Evolutionary conservation across 1,140 invertebrate genomes (phyloP), one percentile per base, ranked within the genome.

Genomic region (Holcopasites calliopsidis): DNA sequence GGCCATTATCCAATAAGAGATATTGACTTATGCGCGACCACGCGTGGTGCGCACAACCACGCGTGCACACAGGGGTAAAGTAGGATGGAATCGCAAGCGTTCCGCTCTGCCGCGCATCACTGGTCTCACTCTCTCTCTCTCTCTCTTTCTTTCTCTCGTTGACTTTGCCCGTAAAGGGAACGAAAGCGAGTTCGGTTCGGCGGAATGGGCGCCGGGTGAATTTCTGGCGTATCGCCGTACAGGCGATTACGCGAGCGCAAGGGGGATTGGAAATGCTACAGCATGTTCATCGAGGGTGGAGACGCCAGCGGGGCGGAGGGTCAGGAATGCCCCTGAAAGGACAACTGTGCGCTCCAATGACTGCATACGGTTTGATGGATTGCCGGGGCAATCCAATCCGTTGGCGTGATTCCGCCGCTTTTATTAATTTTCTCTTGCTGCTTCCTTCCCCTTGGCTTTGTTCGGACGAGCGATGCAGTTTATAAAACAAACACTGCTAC

Each of bases 141-240:
- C 44, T 42, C 11, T 55, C 3, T 11, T 38, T n/a, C 40, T 33
- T 38, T 38, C 23, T 21, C 13, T 31, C 7, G 38, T 31, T 40
- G 77, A 66, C 31, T 55, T 2, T 16, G 8, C 13, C 8, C 38
- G 49, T 58, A 47, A 57, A 50, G 57, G 78, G 69, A 38, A 35
- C 52, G 49, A 26, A 31, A 57, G 28, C 38, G 58, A 76, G 71
- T 79, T 58, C 54, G 65, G 35, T 61, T 16, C 40, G 61, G 42
- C 61, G 69, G 73, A 77, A 80, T 75, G 73, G 79, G 62, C 44
- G 72, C 65, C 60, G 76, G 76, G 72, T 69, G 76, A 47, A 62
- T 82, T 83, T 76, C 82, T 72, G 62, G 57, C 77, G 68, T 79
- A 82, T 82, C 82, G 82, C 79, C 52, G 80, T 50, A 82, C 71